Conservation (phyloP, 2,888 invertebrate species). For the Leptura quadrifasciata region DNA sequence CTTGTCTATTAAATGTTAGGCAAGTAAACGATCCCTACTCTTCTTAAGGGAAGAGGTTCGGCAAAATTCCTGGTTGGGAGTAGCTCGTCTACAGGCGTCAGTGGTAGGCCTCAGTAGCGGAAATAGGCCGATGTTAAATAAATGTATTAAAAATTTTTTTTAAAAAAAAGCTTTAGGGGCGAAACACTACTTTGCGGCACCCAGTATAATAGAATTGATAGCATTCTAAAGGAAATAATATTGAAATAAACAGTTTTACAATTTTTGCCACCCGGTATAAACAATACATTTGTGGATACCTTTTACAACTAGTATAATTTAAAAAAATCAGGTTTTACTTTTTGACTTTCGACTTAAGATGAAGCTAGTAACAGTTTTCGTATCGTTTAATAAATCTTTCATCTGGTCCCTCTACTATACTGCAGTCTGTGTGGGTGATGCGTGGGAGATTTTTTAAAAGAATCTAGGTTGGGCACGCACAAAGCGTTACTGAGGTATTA, state of each 20-base stretch:
- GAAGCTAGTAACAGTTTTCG: neutral
- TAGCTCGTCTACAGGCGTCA: too few relatives aligned
- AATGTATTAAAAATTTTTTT: too few relatives aligned
- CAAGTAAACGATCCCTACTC: too few relatives aligned
- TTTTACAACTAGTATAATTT: slow-evolving; percentile 4
- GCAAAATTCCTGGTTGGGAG: too few relatives aligned
- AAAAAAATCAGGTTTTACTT: slow-evolving; percentile 26
- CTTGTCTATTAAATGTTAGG: too few relatives aligned
- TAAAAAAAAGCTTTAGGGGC: too few relatives aligned
- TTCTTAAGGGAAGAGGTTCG: too few relatives aligned
- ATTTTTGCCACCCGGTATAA: neutral
- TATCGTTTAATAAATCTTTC: neutral
- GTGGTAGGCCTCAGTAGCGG: too few relatives aligned
- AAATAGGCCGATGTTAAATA: too few relatives aligned
- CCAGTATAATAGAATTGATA: too few relatives aligned
- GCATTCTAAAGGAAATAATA: too few relatives aligned
- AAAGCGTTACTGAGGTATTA: slow-evolving; percentile 37
- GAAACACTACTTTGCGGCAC: too few relatives aligned
- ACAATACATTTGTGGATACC: neutral
- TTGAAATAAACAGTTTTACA: neutral
- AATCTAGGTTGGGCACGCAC: slow-evolving; percentile 47
- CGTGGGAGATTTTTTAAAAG: slow-evolving; percentile 45
- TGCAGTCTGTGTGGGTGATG: slow-evolving; percentile 37
- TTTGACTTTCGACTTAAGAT: slow-evolving; percentile 16
- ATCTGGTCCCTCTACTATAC: slow-evolving; percentile 34